Evolutionary conservation across 2,888 invertebrate genomes (phyloP).

Genomic region (Thumatha senex): DNA sequence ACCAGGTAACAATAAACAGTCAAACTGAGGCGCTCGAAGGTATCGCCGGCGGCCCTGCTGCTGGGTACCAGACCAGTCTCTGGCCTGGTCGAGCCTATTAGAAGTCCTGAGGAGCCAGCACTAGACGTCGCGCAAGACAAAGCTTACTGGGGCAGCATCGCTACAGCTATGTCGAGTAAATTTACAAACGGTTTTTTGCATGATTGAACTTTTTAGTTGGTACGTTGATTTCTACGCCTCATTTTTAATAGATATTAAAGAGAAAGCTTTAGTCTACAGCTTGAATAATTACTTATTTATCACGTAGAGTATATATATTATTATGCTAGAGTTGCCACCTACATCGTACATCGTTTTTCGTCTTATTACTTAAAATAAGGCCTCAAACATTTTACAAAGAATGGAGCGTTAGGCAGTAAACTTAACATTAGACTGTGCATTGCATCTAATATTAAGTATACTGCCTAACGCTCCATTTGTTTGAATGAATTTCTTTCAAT

Average conservation of each 20-base stretch:
- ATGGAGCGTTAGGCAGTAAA: no score
- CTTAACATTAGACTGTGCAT: no score
- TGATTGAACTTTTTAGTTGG: neutral
- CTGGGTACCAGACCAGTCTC: constrained; percentile 82
- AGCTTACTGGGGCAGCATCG: constrained; percentile 77
- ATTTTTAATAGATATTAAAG: neutral
- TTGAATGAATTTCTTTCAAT: no score
- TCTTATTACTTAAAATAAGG: no score
- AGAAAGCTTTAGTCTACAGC: neutral
- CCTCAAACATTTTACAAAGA: no score
- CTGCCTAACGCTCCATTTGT: no score
- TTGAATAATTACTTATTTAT: neutral
- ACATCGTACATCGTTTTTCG: no score
- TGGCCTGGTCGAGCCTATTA: constrained; percentile 73
- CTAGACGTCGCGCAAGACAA: constrained; percentile 80
- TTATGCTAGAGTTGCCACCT: no score
- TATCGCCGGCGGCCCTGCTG: constrained; percentile 81
- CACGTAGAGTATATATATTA: neutral
- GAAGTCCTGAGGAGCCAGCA: constrained; percentile 77
- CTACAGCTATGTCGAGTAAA: constrained; percentile 72
- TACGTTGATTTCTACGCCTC: neutral
- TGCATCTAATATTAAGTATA: no score
- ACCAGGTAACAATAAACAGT: constrained; percentile 38
- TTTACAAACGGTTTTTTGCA: neutral
- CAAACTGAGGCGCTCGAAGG: constrained; percentile 79